Evolutionary conservation across 2,888 invertebrate genomes (phyloP).

Genomic region (Trissoscelio sp.): DNA sequence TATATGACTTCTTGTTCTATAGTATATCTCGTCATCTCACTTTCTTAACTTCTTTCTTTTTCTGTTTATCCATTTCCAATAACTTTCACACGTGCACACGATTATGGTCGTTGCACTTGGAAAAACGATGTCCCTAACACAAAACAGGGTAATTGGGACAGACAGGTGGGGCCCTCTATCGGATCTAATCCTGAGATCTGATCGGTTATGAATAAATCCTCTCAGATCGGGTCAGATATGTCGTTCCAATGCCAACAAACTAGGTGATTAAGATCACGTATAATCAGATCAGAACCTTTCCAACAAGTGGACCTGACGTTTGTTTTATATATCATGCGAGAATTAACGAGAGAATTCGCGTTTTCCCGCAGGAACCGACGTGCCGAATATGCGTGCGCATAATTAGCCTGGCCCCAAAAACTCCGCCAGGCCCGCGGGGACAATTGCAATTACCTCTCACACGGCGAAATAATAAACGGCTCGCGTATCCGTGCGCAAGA

Average conservation of each 20-base stretch:
- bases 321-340: conserved; percentile 9
- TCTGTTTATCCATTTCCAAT: neutral
- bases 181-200: conserved; percentile 14
- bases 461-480: conserved; percentile 30
- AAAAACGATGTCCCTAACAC: neutral
- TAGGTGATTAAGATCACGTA: conserved; percentile 1
- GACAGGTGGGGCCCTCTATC: conserved; percentile 12
- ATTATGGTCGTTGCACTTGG: neutral
- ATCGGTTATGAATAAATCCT: conserved; percentile 35
- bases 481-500: conserved; percentile 31
- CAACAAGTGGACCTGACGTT: conserved; percentile 22
- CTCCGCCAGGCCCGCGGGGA: neutral
- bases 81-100: conserved; percentile 5
- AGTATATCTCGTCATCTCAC: neutral
- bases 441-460: conserved; percentile 15
- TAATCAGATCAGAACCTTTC: conserved; percentile 15
- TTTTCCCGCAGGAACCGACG: neutral
- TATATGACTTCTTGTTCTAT: no score
- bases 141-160: conserved; percentile 32
- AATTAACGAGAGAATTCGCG: conserved; percentile 32
- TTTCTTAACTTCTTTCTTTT: conserved; percentile 1
- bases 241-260: neutral
- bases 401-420: neutral
- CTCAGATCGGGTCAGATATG: conserved; percentile 23
- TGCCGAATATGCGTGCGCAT: conserved; percentile 26